Base-by-base conservation (phyloP, 2,797 vertebrate genomes). In the Euthynnus affinis region DNA sequence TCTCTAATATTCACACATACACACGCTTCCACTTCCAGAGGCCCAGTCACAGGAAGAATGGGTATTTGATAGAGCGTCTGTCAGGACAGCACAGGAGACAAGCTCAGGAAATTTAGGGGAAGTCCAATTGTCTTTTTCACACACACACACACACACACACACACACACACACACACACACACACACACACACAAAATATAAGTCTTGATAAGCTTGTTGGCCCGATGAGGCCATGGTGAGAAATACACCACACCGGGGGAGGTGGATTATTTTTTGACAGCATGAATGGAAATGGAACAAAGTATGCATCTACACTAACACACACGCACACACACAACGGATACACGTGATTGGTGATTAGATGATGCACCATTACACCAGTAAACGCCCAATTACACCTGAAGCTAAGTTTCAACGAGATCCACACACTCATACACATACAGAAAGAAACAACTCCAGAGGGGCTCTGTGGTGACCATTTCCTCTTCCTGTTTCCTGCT, bases 401-500 rank as follows among this genome's bases (percentile, higher is more conserved):
- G 12, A 82, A 74, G 32, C 48, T 49, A 10, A 51, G 74, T 81
- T 55, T 64, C 13, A 74, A 87, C 58, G n/a, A 25, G 14, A 32
- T 63, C 29, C 66, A 67, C 70, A 64, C 63, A 60, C n/a, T 52
- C 44, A 48, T 48, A 48, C n/a, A 52, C 44, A 48, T 48, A 48
- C 44, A 17, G 29, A 78, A 6, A 73, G 48, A 63, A 67, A 48
- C n/a, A 23, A 65, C 59, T 81, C 59, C 71, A 63, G 44, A 70
- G 79, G 76, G 71, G 77, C 40, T 70, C 64, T 79, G 81, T 49
- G 62, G 74, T 78, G 84, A 83, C 84, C 56, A 7, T 86, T 92
- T 93, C 90, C 91, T 88, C 76, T 93, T 91, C 89, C 92, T 92
- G 88, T 91, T 93, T 92, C 91, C 91, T 92, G 89, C 89, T 76